phyloP scores from a whole-genome alignment of 2,888 invertebrate species.

The Habrosyne pyritoides region DNA sequence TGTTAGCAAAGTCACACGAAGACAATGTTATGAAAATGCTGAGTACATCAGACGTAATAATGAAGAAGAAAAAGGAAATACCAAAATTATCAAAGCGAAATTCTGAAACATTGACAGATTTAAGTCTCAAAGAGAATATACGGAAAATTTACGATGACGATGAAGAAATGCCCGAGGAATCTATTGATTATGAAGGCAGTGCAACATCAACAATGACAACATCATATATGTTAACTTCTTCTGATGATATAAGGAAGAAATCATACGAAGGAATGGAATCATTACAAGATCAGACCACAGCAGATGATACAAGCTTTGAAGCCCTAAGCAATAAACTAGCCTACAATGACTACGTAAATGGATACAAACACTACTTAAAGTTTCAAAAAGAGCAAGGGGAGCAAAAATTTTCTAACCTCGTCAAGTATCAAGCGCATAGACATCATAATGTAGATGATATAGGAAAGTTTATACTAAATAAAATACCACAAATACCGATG shows the following conservation, averaged over 20 bases:
- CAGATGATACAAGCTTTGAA: conserved; percentile 42
- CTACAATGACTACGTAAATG: conserved; percentile 67
- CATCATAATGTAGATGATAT: conserved; percentile 74
- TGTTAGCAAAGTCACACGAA: conserved; percentile 51
- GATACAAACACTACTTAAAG: conserved; percentile 68
- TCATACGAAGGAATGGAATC: conserved; percentile 5
- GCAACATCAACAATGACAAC: neutral
- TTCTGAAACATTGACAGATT: conserved; percentile 33
- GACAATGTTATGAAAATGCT: conserved; percentile 46
- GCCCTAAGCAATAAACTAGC: conserved; percentile 57
- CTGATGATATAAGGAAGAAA: neutral
- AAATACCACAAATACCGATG: conserved; percentile 56
- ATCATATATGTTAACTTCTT: neutral
- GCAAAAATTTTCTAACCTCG: conserved; percentile 60
- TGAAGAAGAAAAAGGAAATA: conserved; percentile 20
- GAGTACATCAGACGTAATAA: conserved; percentile 26
- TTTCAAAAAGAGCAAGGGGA: conserved; percentile 58
- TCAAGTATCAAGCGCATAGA: conserved; percentile 70
- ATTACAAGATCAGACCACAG: neutral
- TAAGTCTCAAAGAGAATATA: conserved; percentile 30
- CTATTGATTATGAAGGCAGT: conserved; percentile 4
- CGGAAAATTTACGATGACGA: conserved; percentile 35
- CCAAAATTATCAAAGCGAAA: conserved; percentile 36
- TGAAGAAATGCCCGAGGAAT: conserved; percentile 31
- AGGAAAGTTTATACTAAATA: conserved; percentile 69